These are phyloP conservation scores for Pocillopora damicornis DNA, from an alignment of 64 coral and sea anemone species.

Conservation along the genomic window DNA sequence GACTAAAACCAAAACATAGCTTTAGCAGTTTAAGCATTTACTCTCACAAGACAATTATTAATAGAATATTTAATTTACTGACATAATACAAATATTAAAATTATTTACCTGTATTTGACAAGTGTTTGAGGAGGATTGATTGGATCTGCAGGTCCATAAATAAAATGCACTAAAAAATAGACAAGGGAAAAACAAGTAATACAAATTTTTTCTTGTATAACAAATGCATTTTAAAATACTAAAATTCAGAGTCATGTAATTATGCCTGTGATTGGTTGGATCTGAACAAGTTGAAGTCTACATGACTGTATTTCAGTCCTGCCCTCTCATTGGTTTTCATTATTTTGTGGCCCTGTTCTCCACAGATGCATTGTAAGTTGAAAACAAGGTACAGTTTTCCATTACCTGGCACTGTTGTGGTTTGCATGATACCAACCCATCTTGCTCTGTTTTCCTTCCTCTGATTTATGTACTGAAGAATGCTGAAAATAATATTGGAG, in stretches of 20 bases:
- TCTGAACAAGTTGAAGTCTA: too few species aligned
- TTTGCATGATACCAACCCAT: conserved; percentile 72
- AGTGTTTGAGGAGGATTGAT: conserved; percentile 79
- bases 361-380: not conserved
- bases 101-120: conserved; percentile 69
- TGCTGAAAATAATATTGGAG: conserved; percentile 19
- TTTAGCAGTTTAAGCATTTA: too few species aligned
- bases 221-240: too few species aligned
- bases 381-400: not conserved
- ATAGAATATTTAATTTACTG: not conserved
- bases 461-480: conserved; percentile 76
- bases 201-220: too few species aligned
- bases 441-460: conserved; percentile 59
- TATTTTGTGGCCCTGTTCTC: not conserved
- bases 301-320: not conserved
- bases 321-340: not conserved
- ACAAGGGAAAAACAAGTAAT: not conserved
- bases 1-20: too few species aligned
- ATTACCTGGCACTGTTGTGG: conserved; percentile 65
- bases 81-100: not conserved
- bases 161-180: conserved; percentile 62
- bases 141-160: conserved; percentile 84
- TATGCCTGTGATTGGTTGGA: too few species aligned
- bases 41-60: not conserved
- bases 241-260: not conserved